Base-by-base conservation (phyloP, 2,113 vertebrate species). In the Phrynocephalus versicolor region DNA sequence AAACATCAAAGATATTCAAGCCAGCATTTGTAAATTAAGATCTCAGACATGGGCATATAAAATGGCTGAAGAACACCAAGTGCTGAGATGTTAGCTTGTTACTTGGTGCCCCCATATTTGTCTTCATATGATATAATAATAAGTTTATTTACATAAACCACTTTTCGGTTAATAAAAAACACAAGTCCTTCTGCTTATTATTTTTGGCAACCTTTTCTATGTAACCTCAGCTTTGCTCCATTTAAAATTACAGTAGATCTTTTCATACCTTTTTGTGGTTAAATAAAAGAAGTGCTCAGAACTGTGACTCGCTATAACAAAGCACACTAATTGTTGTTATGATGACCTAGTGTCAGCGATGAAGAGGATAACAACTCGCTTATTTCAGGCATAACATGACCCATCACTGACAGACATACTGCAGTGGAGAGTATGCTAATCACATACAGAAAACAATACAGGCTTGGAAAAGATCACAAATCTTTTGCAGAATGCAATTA, bases 301-400 rank as follows among this genome's bases (percentile, higher is more conserved):
- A 55, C 85, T 79, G 72, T 73, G 84, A 83, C 79, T 93, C 78
- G 65, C 70, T 82, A 85, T 87, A 78, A 70, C 89, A 86, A 72
- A 74, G 75, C 57, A 85, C 12, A 2, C 58, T 86, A 81, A 81
- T 86, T 81, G 70, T 86, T 86, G 70, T 81, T 86, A 80, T 81
- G 78, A 86, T 65, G 82, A 71, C 78, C 70, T 73, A 27, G 70
- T 86, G 84, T 80, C 60, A 84, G 45, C 33, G 60, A 84, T 79
- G 76, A 74, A 75, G 45, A 80, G 30, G 45, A 80, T 84, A 87
- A 74, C 75, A 87, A 83, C 81, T 79, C 41, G 33, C 70, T 67
- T 87, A 83, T 83, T 87, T 79, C 71, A 84, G 70, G 55, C 39
- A 77, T 78, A 87, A 78, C 71, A 71, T 87, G 81, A 83, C 70